A percentile compares a stretch with the other conserved stretches of the same genome.
Conservation (phyloP, 1,140 invertebrate genomes). For the Sarcophaga peregrina region DNA sequence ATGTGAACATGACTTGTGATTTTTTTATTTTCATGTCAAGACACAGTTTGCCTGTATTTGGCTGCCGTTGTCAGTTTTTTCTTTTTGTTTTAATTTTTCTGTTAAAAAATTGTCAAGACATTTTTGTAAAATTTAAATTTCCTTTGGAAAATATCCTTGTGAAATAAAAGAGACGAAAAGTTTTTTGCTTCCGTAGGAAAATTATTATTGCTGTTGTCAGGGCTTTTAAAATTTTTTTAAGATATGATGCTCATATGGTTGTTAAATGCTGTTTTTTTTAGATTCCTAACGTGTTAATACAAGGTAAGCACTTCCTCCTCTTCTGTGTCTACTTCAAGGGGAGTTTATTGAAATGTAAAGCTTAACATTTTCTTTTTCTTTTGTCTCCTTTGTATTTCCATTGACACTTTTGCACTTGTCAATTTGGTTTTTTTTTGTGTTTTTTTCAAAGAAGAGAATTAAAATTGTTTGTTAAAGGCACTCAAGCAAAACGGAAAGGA, state of each 20-base stretch:
- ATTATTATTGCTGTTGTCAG: not conserved
- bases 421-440: not conserved
- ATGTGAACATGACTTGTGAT: not conserved
- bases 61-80: not conserved
- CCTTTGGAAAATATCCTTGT: slow-evolving; percentile 8
- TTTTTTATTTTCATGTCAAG: not conserved
- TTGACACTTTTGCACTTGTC: slow-evolving; percentile 31
- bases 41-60: not conserved
- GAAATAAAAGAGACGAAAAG: not conserved
- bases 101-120: not conserved
- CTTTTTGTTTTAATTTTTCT: not conserved
- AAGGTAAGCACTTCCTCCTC: not conserved
- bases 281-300: slow-evolving; percentile 33
- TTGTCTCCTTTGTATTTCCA: not conserved
- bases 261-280: not conserved
- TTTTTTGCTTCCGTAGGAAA: not conserved
- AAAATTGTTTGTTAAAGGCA: not conserved
- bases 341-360: no score
- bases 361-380: not conserved
- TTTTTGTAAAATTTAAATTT: slow-evolving; percentile 10
- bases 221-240: not conserved
- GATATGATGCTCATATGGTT: not conserved
- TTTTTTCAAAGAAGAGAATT: no score
- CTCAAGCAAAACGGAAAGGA: not conserved
- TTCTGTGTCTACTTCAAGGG: not conserved